Conservation (phyloP, 2,113 vertebrate genomes). For the Ondatra zibethicus region DNA sequence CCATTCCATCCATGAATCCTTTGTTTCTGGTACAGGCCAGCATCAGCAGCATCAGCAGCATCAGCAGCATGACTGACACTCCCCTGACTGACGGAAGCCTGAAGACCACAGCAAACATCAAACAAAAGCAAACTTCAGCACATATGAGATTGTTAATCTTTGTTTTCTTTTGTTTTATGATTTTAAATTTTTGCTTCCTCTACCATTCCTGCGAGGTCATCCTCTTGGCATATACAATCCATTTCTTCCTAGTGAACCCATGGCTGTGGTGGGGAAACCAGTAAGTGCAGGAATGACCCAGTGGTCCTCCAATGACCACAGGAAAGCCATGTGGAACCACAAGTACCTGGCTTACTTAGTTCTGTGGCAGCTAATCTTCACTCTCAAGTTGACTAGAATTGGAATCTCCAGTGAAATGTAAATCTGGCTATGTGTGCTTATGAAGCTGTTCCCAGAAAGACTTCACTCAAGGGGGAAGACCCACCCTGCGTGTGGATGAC, state of each 20-base stretch:
- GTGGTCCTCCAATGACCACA: not conserved
- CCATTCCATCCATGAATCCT: too few relatives aligned
- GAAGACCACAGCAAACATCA: slow-evolving; percentile 49
- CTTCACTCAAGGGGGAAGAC: not conserved
- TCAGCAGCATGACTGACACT: not conserved
- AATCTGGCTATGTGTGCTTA: not conserved
- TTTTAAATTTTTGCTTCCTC: not conserved
- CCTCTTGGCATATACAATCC: not conserved
- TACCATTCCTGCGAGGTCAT: not conserved
- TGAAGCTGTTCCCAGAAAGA: not conserved
- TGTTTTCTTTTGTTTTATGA: not conserved
- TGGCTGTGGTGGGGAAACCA: not conserved
- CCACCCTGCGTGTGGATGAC: not conserved
- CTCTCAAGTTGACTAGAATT: not conserved
- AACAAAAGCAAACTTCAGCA: slow-evolving; percentile 57
- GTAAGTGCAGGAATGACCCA: not conserved
- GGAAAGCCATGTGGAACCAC: not conserved
- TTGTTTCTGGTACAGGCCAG: not conserved
- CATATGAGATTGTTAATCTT: not conserved
- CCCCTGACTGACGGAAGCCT: slow-evolving; percentile 52
- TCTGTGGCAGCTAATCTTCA: not conserved
- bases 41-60: not conserved
- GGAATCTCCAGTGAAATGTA: not conserved
- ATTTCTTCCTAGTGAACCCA: not conserved
- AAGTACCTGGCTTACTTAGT: not conserved